Base-by-base conservation (phyloP, 2,797 vertebrate species). In the Harpagifer antarcticus region DNA sequence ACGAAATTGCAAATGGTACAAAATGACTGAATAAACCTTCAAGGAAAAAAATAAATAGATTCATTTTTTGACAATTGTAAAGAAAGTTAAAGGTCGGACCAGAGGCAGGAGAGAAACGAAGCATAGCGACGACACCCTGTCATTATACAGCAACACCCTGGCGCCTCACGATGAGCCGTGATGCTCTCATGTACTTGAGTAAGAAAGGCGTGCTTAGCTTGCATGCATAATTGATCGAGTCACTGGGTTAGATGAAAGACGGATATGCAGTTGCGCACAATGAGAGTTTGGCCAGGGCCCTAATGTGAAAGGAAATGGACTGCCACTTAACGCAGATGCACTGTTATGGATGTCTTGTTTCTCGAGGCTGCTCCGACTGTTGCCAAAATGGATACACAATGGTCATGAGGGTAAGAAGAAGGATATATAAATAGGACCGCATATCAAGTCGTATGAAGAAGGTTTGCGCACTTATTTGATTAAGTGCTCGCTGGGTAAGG, bases 301-400 rank as follows among this genome's bases (percentile, higher is more conserved):
- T 91, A 88, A 92, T 92, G 91, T 68, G 81, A 84, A 73, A 90
- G 92, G 91, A 93, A 93, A 93, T 92, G 88, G 88, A 83, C 89
- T 81, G 82, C 86, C 88, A 91, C 90, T 93, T 91, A 93, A 75
- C n/a, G 44, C 61, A 73, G 86, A 86, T 79, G 88, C 47, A 63
- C 78, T 50, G 53, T 88, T 89, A 88, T 84, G 72, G 88, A 88
- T 85, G 82, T 78, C 59, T 78, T 84, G 81, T 78, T 89, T 78
- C 74, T 79, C 40, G 31, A 85, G 78, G 81, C 66, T 8, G 15
- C 72, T 60, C 81, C 68, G 76, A 37, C 64, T 64, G 72, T 79
- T 81, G 67, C 73, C 37, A 72, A 82, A 82, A 78, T 78, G 79
- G 52, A 78, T 74, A 42, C 58, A 27, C 4, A 14, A 42, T 63